These are phyloP conservation scores for Scomberomorus guttatus DNA, from an alignment of 2,797 vertebrate species.

Conservation along the genomic window DNA sequence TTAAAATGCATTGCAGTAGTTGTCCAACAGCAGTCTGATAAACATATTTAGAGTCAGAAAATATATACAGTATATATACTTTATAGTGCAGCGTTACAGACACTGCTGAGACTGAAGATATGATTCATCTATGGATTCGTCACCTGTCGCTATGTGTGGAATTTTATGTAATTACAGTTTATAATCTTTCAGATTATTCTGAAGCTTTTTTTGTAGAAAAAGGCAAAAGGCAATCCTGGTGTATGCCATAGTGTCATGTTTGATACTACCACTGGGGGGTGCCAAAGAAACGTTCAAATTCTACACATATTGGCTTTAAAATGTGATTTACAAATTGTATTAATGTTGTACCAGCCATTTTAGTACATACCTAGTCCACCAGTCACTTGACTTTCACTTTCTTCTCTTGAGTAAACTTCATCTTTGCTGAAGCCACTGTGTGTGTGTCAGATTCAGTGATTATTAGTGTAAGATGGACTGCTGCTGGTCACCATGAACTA, in stretches of 20 bases:
- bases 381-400: background rate
- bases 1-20: constrained; percentile 6
- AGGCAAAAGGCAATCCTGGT: background rate
- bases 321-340: background rate
- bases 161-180: background rate
- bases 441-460: constrained; percentile 14
- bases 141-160: background rate
- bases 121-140: background rate
- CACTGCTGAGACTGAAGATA: background rate
- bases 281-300: background rate
- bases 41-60: constrained; percentile 9
- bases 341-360: background rate
- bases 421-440: background rate
- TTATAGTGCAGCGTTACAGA: background rate
- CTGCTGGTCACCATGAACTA: constrained; percentile 20
- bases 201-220: background rate
- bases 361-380: background rate
- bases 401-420: background rate
- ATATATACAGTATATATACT: too few species aligned
- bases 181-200: background rate
- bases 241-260: background rate
- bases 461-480: constrained; percentile 10
- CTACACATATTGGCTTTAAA: background rate
- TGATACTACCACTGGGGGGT: background rate
- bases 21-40: background rate